Base-by-base conservation (phyloP, 1,140 invertebrate genomes). In the Drosophila saltans region DNA sequence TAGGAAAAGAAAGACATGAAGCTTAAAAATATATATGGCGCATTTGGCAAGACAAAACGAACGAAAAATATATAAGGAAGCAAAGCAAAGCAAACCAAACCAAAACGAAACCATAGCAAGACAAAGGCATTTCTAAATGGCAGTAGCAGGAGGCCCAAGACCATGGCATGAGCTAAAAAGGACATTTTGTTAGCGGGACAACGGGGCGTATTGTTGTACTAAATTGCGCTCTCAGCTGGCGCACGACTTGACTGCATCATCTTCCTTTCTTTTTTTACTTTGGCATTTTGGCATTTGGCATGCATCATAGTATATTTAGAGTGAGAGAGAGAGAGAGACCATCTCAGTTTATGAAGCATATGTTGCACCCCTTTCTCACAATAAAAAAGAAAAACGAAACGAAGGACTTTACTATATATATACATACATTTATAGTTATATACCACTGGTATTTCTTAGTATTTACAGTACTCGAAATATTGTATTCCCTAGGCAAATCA, bases 151-250 rank as follows among this genome's bases (percentile, higher is more conserved):
- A 72, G 52, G 21, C 40, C 30, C 56, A 52, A 52, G 45, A 52
- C 21, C 16, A 21, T 10, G 24, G 9, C 8, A 26, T 26, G 2
- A 26, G 45, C 3, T 30, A 73, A 52, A 60, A 48, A 56, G 70
- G 66, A 74, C 48, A 28, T 26, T 30, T 58, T 58, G 60, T 60
- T 65, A 61, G 58, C 58, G 36, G 58, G 56, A 64, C 81, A 73
- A 72, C 67, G 62, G 81, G 81, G 79, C 83, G 79, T 80, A 82
- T 86, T 88, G 76, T 80, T 80, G 67, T 78, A 72, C 80, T 82
- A 88, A 88, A 88, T 88, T 89, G 85, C 84, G 80, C 80, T 79
- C 84, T 80, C 84, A 88, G 84, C 84, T 86, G 82, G 82, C 75
- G 82, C 81, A 85, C 81, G 82, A 81, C 58, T 78, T 78, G 83